A percentile compares a stretch with the other conserved stretches of the same genome.
Evolutionary conservation across 2,888 invertebrate genomes (phyloP).

Genomic region (Lagria hirta): DNA sequence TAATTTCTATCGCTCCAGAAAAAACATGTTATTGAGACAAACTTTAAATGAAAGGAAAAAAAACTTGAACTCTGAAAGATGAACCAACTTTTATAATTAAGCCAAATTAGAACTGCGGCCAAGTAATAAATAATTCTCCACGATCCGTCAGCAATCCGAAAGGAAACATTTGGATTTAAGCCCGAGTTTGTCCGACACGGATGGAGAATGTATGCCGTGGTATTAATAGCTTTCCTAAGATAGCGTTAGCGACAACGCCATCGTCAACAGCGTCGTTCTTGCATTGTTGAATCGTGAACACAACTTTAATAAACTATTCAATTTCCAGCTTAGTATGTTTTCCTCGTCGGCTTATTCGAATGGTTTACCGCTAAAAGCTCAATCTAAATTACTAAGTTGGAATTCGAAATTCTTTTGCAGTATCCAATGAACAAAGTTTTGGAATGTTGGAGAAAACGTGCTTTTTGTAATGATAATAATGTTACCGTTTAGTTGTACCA

Average conservation of each 20-base stretch:
- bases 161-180: slow-evolving; percentile 37
- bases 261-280: slow-evolving; percentile 26
- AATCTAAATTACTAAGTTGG: slow-evolving; percentile 6
- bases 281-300: slow-evolving; percentile 24
- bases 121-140: slow-evolving; percentile 35
- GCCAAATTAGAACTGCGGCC: slow-evolving; percentile 27
- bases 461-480: slow-evolving; percentile 13
- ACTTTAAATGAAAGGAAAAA: slow-evolving; percentile 14
- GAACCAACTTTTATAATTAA: slow-evolving; percentile 23
- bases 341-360: slow-evolving; percentile 12
- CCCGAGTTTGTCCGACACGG: slow-evolving; percentile 35
- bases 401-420: no score
- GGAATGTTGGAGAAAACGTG: not conserved
- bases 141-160: slow-evolving; percentile 30
- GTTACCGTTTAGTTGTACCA: slow-evolving; percentile 4
- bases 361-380: slow-evolving; percentile 1
- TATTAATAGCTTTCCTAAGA: slow-evolving; percentile 38
- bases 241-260: slow-evolving; percentile 34
- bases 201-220: slow-evolving; percentile 38
- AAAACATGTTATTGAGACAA: no score
- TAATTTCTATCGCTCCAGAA: no score
- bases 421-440: slow-evolving; percentile 8
- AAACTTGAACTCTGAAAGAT: slow-evolving; percentile 13
- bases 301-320: slow-evolving; percentile 23
- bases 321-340: slow-evolving; percentile 19